Conservation (phyloP, 2,797 vertebrate species). For the Pampus argenteus region DNA sequence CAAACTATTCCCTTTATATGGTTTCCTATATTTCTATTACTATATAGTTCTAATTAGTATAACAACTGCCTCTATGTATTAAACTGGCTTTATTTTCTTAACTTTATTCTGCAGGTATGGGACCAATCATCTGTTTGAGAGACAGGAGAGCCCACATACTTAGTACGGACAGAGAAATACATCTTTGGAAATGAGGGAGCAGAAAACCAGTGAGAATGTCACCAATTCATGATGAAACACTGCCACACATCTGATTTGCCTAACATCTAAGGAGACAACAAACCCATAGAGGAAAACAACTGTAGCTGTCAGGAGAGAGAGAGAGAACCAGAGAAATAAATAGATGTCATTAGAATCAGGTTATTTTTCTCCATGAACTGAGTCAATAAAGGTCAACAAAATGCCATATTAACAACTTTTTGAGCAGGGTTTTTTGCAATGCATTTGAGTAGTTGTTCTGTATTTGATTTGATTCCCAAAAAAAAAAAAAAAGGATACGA, state of each 20-base stretch:
- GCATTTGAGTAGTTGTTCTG: constrained; percentile 32
- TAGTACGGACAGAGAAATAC: constrained; percentile 45
- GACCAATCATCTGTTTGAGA: constrained; percentile 98
- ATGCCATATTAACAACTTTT: constrained; percentile 54
- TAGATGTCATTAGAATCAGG: constrained; percentile 66
- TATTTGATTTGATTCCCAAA: constrained; percentile 26
- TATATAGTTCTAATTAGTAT: not conserved
- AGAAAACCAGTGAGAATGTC: constrained; percentile 61
- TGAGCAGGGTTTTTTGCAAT: constrained; percentile 50
- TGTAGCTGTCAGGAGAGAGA: constrained; percentile 43
- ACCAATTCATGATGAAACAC: constrained; percentile 72
- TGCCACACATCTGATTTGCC: constrained; percentile 72
- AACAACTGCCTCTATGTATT: not conserved
- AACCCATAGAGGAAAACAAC: constrained; percentile 52
- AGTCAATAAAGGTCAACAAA: constrained; percentile 56
- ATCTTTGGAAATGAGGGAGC: constrained; percentile 48
- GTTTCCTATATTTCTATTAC: not conserved
- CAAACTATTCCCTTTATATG: not conserved
- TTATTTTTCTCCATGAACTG: constrained; percentile 46
- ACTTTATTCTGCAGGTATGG: constrained; percentile 89
- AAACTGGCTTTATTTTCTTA: constrained; percentile 14
- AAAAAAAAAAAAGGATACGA: constrained; percentile 11
- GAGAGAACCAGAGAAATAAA: constrained; percentile 40
- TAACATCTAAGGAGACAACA: constrained; percentile 54
- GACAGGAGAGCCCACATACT: constrained; percentile 26